phyloP scores from a whole-genome alignment of 2,113 vertebrate genomes.

The Ancistrus triradiatus region DNA sequence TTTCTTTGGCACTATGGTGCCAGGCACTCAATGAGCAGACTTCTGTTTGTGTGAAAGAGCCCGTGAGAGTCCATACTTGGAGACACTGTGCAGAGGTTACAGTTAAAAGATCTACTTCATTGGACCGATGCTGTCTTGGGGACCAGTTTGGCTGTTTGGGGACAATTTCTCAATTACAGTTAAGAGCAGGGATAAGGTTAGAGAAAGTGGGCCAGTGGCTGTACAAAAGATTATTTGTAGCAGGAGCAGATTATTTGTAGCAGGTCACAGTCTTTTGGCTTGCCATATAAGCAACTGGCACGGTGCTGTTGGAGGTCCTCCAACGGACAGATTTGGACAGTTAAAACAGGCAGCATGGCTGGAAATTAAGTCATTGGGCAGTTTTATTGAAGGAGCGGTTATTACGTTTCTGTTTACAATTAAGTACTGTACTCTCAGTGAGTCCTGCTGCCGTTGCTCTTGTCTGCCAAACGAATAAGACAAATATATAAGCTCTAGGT shows the following conservation, averaged over 20 bases:
- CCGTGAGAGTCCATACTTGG: conserved; percentile 37
- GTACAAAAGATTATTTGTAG: conserved; percentile 20
- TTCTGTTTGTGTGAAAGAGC: conserved; percentile 31
- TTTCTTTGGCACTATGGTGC: conserved; percentile 51
- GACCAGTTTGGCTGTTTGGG: background rate
- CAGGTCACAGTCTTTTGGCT: conserved; percentile 6
- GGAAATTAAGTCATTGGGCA: too few species aligned
- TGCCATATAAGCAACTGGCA: conserved; percentile 12
- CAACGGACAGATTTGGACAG: too few species aligned
- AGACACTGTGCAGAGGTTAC: conserved; percentile 44
- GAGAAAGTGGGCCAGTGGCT: background rate
- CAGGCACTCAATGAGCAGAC: conserved; percentile 42
- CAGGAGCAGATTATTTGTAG: conserved; percentile 4
- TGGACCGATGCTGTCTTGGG: conserved; percentile 21
- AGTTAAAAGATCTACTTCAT: conserved; percentile 30
- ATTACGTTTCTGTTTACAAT: too few species aligned
- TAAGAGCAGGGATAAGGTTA: conserved; percentile 16
- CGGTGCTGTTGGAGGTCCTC: conserved; percentile 4
- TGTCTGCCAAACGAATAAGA: background rate
- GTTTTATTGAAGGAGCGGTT: too few species aligned
- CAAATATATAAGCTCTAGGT: background rate
- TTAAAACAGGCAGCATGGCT: too few species aligned
- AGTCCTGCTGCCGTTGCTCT: background rate
- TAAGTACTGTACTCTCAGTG: too few species aligned
- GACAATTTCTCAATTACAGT: conserved; percentile 1